Conservation (phyloP, 2,113 vertebrate genomes). For the Carassius gibelio region DNA sequence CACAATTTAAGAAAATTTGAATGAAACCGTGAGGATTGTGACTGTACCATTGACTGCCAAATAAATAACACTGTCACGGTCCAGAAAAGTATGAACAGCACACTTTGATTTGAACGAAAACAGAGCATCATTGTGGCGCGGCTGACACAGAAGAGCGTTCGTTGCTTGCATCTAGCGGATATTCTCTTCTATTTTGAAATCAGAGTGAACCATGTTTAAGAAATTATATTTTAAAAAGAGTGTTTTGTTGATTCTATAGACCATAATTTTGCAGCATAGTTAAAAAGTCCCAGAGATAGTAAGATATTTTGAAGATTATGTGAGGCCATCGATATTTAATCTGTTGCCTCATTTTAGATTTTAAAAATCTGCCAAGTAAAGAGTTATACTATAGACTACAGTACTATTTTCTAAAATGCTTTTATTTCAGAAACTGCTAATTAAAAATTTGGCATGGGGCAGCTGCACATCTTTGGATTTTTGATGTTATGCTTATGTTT, state of each 20-base stretch:
- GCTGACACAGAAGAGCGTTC: too few species aligned
- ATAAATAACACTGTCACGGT: too few species aligned
- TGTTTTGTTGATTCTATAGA: background rate
- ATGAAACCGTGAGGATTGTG: too few species aligned
- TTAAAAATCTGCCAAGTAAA: background rate
- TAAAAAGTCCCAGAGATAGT: background rate
- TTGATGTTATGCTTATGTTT: background rate
- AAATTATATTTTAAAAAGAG: background rate
- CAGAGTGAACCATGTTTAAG: background rate
- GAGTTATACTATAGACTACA: background rate
- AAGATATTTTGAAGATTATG: background rate
- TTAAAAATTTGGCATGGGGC: background rate
- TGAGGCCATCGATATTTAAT: background rate
- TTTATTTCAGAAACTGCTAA: background rate
- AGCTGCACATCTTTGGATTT: background rate
- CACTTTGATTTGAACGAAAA: too few species aligned
- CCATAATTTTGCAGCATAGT: background rate
- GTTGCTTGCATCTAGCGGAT: too few species aligned
- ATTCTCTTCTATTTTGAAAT: too few species aligned
- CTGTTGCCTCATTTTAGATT: slow-evolving; percentile 1
- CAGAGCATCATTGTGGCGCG: too few species aligned
- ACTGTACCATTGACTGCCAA: too few species aligned
- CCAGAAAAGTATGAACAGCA: too few species aligned
- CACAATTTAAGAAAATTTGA: too few species aligned
- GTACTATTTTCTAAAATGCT: background rate